Evolutionary conservation across 2,797 vertebrate species (phyloP).

Genomic region (Alosa sapidissima): DNA sequence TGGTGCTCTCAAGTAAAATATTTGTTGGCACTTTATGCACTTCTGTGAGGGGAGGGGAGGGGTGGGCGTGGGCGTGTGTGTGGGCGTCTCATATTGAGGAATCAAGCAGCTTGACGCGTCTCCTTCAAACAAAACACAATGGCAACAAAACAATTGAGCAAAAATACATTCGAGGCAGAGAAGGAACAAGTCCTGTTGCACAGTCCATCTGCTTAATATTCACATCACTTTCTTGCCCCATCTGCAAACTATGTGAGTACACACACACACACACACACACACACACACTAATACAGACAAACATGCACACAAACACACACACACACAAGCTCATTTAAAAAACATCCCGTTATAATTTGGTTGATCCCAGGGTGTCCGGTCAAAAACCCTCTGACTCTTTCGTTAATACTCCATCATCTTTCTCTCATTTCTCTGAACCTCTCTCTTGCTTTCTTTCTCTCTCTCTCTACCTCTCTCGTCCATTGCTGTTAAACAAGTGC

Average conservation of each 20-base stretch:
- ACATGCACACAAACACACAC: background rate
- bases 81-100: background rate
- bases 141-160: slow-evolving; percentile 1
- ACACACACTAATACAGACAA: background rate
- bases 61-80: background rate
- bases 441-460: background rate
- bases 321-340: background rate
- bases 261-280: background rate
- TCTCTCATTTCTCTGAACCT: background rate
- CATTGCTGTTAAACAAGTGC: background rate
- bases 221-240: background rate
- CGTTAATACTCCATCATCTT: background rate
- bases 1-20: slow-evolving; percentile 58
- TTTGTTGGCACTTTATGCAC: slow-evolving; percentile 78
- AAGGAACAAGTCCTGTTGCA: background rate
- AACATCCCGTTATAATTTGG: background rate
- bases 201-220: slow-evolving; percentile 17
- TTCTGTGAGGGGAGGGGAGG: slow-evolving; percentile 49
- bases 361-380: background rate
- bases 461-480: slow-evolving; percentile 13
- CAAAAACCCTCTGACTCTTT: background rate
- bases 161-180: slow-evolving; percentile 22
- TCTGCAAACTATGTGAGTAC: background rate
- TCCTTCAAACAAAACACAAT: slow-evolving; percentile 16
- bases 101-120: slow-evolving; percentile 9